Base-by-base conservation (phyloP, 2,888 invertebrate genomes). In the Plebejus anna region DNA sequence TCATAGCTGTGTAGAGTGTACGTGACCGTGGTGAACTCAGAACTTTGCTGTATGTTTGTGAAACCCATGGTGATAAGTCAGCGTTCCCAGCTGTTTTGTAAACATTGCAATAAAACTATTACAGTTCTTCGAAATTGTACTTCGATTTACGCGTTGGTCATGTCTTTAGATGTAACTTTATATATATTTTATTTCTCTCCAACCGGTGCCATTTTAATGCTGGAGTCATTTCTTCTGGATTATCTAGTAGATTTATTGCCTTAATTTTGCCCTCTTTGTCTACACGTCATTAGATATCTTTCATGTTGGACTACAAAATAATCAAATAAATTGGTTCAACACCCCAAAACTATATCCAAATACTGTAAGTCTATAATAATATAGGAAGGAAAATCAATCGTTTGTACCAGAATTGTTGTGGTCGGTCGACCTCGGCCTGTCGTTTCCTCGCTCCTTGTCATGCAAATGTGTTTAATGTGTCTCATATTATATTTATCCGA, bases 351-450 rank as follows among this genome's bases (percentile, higher is more conserved):
- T 42, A 1, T 55, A 55, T n/a, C 57, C n/a, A 6, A 57, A n/a
- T 42, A 42, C 42, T 42, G 42, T 38, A 38, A 38, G 4, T 7
- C 7, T 42, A 7, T 7, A 1, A 7, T 51, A 51, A 22, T n/a
- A 28, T 9, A 61, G 9, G 22, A 9, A 61, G 61, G 61, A 28
- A 16, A 66, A 66, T 66, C 13, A 66, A 28, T 28, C 11, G 61
- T 36, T 32, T 32, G 4, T 32, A 28, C 13, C 13, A 66, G 28
- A 7, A 66, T 32, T 66, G 66, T 76, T 72, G 79, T 70, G 76
- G 80, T 76, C 75, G 32, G 70, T 38, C 70, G 79, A 76, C 80
- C 80, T 79, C 78, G 78, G 78, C 77, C 73, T 61, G 76, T 78
- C 78, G 75, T 78, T 78, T 78, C 79, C 80, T 77, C 78, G 73